Evolutionary conservation across 2,797 vertebrate species (phyloP), one percentile per base, ranked within the genome.

Genomic region (Taeniopygia guttata): DNA sequence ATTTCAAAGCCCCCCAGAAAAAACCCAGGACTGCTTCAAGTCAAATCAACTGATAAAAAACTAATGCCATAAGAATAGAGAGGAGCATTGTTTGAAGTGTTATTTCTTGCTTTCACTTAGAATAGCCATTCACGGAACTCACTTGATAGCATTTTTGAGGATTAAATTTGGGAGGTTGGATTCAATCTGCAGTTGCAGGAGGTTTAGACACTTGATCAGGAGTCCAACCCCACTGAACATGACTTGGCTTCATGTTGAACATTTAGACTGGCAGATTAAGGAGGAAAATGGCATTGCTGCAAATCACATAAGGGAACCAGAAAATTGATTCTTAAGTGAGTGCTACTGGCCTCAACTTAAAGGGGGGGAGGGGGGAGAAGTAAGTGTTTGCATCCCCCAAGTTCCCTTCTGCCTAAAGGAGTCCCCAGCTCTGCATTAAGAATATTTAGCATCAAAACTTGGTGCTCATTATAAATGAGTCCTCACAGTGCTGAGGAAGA

Each of bases 141-240:
- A 38, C 11, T 92, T 64, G 11, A 16, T 58, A 67, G 19, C 0
- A 40, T 56, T 84, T 88, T 68, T 49, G 68, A 92, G 78, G 30
- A 83, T 77, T 62, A 72, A 54, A 83, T 67, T 77, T 56, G 56
- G 22, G 45, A 90, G 36, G 63, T 49, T 92, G 64, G 78, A 87
- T 93, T 85, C 68, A 83, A 62, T 72, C 46, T 92, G 73, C 73
- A 87, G 60, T 42, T 87, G 54, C 75, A 87, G 75, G 42, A 95
- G 80, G 72, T 72, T 82, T 52, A 84, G 78, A 70, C 32, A 66
- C 43, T 85, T 58, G 34, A 67, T 73, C 48, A 59, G 59, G 77
- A 90, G 40, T 79, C 60, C n/a, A 62, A 89, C 73, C 66, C 82
- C 73, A 62, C 0, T 43, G 58, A 96, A 70, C 45, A 74, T 87